Percentiles rank a stretch among this genome's conserved stretches.
Conservation (phyloP, 2,113 vertebrate species). For the Phyllostomus discolor region DNA sequence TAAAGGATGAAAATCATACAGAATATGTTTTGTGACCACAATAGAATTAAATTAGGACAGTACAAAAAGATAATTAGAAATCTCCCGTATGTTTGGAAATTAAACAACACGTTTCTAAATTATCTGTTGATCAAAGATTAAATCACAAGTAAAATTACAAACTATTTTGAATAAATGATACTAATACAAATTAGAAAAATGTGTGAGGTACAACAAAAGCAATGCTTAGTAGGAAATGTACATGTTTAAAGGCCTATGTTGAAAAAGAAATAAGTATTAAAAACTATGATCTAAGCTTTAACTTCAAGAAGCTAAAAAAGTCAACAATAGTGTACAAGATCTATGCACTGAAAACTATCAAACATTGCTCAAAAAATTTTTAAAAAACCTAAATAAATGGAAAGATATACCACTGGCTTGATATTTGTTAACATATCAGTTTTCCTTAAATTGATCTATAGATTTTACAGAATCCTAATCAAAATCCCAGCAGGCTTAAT, state of each 20-base stretch:
- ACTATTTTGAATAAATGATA: background rate
- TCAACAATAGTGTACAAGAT: background rate
- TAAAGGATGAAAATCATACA: background rate
- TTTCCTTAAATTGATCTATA: background rate
- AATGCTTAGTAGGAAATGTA: background rate
- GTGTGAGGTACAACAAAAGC: background rate
- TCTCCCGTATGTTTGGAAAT: background rate
- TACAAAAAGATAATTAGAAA: background rate
- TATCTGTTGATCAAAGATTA: background rate
- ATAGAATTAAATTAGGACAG: background rate
- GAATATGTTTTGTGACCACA: background rate
- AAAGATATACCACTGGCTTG: background rate
- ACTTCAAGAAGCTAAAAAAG: background rate
- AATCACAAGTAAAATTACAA: background rate
- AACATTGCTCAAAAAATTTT: background rate
- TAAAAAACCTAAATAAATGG: background rate
- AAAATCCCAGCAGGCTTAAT: background rate
- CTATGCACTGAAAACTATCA: background rate
- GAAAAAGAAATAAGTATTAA: background rate
- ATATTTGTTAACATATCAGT: background rate
- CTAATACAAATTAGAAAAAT: background rate
- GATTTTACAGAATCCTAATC: background rate
- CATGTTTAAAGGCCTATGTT: background rate
- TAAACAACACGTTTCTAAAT: background rate
- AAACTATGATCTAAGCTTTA: background rate